A percentile compares a stretch with the other conserved stretches of the same genome.
Conservation (phyloP, 2,113 vertebrate genomes). For the Ctenodactylus gundi region DNA sequence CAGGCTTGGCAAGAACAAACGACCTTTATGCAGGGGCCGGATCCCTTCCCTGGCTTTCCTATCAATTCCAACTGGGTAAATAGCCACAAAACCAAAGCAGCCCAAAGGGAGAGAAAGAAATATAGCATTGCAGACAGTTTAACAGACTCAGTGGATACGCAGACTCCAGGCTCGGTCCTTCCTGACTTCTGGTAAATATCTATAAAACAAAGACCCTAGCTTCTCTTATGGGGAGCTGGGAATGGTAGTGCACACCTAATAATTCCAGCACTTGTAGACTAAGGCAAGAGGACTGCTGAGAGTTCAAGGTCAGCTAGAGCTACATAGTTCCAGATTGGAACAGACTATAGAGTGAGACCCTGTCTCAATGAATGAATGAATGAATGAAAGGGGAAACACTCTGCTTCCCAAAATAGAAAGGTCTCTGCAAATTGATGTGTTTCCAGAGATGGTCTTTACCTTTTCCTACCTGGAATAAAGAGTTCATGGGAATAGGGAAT, state of each 20-base stretch:
- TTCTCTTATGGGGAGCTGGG: too few species aligned
- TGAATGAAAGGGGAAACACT: background rate
- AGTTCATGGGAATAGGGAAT: background rate
- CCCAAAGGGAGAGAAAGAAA: background rate
- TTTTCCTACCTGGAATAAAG: too few species aligned
- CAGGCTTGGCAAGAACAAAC: background rate
- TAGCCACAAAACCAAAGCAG: background rate
- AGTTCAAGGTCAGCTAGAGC: too few species aligned
- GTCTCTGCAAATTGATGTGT: background rate
- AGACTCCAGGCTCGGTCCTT: background rate
- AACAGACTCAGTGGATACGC: background rate
- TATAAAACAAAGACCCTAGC: background rate
- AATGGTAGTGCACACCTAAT: too few species aligned
- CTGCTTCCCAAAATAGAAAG: background rate
- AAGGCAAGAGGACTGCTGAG: too few species aligned
- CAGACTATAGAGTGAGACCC: too few species aligned
- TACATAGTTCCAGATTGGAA: too few species aligned
- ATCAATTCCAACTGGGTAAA: background rate
- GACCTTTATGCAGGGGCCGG: background rate
- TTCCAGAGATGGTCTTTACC: background rate
- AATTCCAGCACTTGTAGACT: too few species aligned
- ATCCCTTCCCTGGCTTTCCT: background rate
- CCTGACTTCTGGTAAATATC: background rate
- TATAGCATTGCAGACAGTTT: background rate
- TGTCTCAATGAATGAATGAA: too few species aligned